phyloP scores from a whole-genome alignment of 1,140 invertebrate species.

The Trialeurodes vaporariorum region DNA sequence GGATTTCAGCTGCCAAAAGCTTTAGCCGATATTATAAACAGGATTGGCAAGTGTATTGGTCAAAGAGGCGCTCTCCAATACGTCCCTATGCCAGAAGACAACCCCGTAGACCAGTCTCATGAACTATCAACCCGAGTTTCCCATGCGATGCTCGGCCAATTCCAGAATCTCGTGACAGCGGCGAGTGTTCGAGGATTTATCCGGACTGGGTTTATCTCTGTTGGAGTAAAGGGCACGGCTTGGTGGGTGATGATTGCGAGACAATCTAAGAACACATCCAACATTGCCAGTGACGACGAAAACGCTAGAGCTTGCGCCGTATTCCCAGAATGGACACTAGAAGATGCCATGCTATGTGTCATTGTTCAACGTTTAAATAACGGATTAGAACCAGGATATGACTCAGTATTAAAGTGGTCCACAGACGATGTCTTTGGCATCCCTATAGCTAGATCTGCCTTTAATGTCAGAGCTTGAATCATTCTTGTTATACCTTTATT shows the following conservation, averaged over 20 bases:
- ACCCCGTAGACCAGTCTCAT: neutral
- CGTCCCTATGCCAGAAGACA: neutral
- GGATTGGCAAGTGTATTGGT: neutral
- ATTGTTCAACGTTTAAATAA: neutral
- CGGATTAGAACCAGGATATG: neutral
- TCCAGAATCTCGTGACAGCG: no score
- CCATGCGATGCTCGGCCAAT: no score
- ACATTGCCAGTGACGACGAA: neutral
- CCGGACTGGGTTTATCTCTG: no score
- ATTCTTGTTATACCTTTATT: no score
- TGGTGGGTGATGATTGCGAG: neutral
- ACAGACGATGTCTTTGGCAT: neutral
- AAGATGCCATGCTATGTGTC: neutral
- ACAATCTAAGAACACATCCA: neutral
- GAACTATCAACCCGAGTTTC: neutral
- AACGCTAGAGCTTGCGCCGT: neutral
- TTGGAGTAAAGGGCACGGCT: neutral
- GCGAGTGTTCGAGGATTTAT: no score
- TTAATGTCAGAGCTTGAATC: neutral
- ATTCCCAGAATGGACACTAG: neutral
- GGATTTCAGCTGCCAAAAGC: neutral
- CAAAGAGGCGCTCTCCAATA: neutral
- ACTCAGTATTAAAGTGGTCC: neutral
- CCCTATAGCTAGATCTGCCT: neutral
- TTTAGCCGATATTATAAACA: neutral